Base-by-base conservation (phyloP, 2,888 invertebrate species). In the Netelia virgata region DNA sequence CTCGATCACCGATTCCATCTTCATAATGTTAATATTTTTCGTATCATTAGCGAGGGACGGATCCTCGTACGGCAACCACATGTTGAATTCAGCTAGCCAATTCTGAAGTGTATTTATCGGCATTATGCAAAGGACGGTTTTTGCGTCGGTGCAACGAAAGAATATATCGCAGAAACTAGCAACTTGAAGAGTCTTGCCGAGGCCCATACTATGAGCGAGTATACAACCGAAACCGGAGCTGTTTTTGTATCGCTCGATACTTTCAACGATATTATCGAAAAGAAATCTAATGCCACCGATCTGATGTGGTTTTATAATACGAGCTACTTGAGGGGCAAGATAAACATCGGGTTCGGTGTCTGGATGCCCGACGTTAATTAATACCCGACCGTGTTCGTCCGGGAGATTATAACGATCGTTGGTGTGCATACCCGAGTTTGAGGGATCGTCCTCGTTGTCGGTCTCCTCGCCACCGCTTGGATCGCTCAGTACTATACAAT, bases 21-120 rank as follows among this genome's bases (percentile, higher is more conserved):
- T 92, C 1, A 90, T 72, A 53, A 79, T 68, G 80, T 23, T 77
- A 82, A 23, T 80, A 69, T 77, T 87, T 36, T 86, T 86, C 55
- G 59, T 47, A 10, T 87, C 86, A 61, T 28, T 53, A 0, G 69
- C 75, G 8, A 88, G 85, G 76, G 89, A 86, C 3, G 93, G 91
- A 0, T 96, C 95, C 79, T 97, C 96, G 47, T 96, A 94, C 0
- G 99, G 99, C 79, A 98, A 94, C 99, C 99, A 99, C 96, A 98
- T 97, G 92, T 99, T 98, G 93, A 98, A 99, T 94, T 99, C 99
- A 1, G 98, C 97, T 89, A 97, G 94, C 99, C 99, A 99, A 94
- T 99, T 99, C 94, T 99, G 99, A 85, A 99, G 95, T 0, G 99
- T 99, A 94, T 99, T 99, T 83, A 99, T 99, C 9, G 99, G 99